Evolutionary conservation across 2,888 invertebrate genomes (phyloP).

Genomic region (Ctenicera cuprea): DNA sequence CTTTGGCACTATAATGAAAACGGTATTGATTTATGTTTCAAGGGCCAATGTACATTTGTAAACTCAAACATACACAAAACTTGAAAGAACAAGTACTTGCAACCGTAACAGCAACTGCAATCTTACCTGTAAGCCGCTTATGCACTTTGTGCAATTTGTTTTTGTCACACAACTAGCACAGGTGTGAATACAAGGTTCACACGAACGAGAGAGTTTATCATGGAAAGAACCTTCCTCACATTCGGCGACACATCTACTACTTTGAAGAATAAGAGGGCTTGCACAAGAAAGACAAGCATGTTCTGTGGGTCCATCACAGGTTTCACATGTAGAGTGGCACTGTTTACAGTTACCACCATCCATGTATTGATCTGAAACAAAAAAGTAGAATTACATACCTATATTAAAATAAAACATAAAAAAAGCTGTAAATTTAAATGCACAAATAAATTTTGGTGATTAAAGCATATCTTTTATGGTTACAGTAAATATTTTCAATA

Average conservation of each 20-base stretch:
- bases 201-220: conserved; percentile 79
- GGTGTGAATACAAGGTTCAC: conserved; percentile 87
- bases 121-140: conserved; percentile 81
- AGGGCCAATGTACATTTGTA: too few relatives aligned
- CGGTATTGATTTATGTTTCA: too few relatives aligned
- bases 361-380: conserved; percentile 82
- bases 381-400: background rate
- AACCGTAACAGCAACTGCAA: too few relatives aligned
- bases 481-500: too few relatives aligned
- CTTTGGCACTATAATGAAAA: too few relatives aligned
- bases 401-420: too few relatives aligned
- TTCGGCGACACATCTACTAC: conserved; percentile 83
- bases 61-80: too few relatives aligned
- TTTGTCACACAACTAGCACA: conserved; percentile 86
- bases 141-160: conserved; percentile 87
- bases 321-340: conserved; percentile 87
- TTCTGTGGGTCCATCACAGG: conserved; percentile 87
- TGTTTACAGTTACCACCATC: conserved; percentile 82
- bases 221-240: conserved; percentile 84
- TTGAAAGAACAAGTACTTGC: too few relatives aligned
- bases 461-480: too few relatives aligned
- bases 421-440: too few relatives aligned
- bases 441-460: too few relatives aligned
- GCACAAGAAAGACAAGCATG: conserved; percentile 84
- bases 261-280: conserved; percentile 83